phyloP scores from a whole-genome alignment of 2,113 vertebrate species.

The Pyxicephalus adspersus region DNA sequence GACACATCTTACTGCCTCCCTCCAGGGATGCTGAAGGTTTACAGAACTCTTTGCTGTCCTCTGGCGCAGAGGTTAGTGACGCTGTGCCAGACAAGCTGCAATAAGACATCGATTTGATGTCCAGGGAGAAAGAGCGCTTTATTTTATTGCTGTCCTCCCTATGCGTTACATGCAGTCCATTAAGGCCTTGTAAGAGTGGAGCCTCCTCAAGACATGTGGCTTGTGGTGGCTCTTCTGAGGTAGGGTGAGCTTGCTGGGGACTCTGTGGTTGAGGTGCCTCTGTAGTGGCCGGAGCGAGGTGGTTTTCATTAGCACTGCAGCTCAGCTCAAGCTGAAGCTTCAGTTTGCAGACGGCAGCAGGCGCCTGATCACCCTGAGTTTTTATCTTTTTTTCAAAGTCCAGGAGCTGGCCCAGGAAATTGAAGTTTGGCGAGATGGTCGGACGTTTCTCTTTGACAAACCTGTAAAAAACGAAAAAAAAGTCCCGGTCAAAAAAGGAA shows the following conservation, averaged over 20 bases:
- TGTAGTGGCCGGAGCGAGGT: neutral
- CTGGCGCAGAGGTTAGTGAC: conserved; percentile 61
- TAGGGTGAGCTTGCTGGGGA: conserved; percentile 58
- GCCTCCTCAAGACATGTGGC: conserved; percentile 64
- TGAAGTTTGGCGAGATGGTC: conserved; percentile 84
- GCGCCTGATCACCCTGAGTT: conserved; percentile 60
- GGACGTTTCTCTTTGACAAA: conserved; percentile 85
- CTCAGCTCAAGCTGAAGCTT: conserved; percentile 73
- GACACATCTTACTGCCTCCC: conserved; percentile 77
- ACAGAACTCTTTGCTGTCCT: conserved; percentile 77
- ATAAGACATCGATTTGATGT: conserved; percentile 84
- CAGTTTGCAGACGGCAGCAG: conserved; percentile 68
- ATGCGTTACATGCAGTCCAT: conserved; percentile 74
- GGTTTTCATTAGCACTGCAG: conserved; percentile 52
- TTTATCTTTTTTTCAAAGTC: conserved; percentile 96
- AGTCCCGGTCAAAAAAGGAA: too few species aligned
- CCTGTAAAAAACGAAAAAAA: conserved; percentile 59
- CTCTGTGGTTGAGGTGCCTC: conserved; percentile 42
- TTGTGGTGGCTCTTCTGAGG: conserved; percentile 64
- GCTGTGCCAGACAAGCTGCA: conserved; percentile 53
- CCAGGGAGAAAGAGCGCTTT: conserved; percentile 92
- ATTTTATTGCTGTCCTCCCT: conserved; percentile 82
- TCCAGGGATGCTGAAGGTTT: conserved; percentile 77
- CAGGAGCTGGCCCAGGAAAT: conserved; percentile 82
- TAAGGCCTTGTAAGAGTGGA: conserved; percentile 77